phyloP scores from a whole-genome alignment of 2,113 vertebrate genomes.

The Oncorhynchus gorbuscha region DNA sequence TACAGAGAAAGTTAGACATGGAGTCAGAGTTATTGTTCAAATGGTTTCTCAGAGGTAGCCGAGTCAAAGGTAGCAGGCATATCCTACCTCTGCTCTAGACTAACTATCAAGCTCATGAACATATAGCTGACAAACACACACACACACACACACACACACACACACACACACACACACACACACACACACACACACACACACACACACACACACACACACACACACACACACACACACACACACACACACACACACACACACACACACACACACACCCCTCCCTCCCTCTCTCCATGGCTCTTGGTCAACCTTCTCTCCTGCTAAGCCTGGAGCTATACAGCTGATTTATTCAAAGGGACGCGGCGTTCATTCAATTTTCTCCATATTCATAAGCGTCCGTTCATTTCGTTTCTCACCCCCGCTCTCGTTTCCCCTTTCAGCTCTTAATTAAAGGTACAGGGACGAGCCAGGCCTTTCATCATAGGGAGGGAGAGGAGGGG shows the following conservation, averaged over 20 bases:
- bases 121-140: conserved; percentile 14
- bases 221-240: conserved; percentile 43
- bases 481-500: conserved; percentile 54
- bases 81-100: conserved; percentile 31
- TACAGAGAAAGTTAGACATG: no score
- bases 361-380: conserved; percentile 75
- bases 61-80: background rate
- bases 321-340: conserved; percentile 66
- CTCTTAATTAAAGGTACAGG: conserved; percentile 80
- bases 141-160: conserved; percentile 40
- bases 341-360: conserved; percentile 73
- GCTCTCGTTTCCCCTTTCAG: conserved; percentile 76
- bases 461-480: conserved; percentile 79
- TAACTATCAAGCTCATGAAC: background rate
- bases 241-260: conserved; percentile 44
- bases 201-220: conserved; percentile 22
- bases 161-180: conserved; percentile 18
- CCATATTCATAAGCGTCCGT: conserved; percentile 73
- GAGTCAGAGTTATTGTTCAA: no score
- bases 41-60: no score
- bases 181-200: conserved; percentile 41
- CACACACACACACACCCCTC: conserved; percentile 48
- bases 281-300: conserved; percentile 65
- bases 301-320: conserved; percentile 67
- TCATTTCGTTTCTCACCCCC: conserved; percentile 65